Conservation (phyloP, 2,888 invertebrate species). For the Tipula helvola region DNA sequence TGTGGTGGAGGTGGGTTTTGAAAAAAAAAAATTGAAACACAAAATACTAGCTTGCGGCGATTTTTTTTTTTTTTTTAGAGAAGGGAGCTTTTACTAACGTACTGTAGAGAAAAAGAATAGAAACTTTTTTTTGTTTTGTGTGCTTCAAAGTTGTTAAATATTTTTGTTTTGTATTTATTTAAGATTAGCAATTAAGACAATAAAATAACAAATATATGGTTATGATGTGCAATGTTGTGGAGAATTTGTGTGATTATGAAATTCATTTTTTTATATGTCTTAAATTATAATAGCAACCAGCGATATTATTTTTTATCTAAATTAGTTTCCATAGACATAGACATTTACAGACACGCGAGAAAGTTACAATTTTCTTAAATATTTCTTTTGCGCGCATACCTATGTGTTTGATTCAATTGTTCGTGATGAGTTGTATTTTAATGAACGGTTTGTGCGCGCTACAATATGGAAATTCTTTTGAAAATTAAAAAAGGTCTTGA, state of each 20-base stretch:
- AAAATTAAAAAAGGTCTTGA: neutral
- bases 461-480: neutral
- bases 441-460: neutral
- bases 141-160: neutral
- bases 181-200: neutral
- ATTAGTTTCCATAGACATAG: neutral
- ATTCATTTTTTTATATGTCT: neutral
- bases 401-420: neutral
- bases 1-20: neutral
- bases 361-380: neutral
- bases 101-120: neutral
- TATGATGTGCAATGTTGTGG: neutral
- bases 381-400: neutral
- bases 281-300: neutral
- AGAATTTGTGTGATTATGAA: neutral
- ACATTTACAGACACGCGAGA: neutral
- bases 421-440: neutral
- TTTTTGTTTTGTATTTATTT: neutral
- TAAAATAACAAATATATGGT: neutral
- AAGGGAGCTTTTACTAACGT: neutral
- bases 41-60: neutral
- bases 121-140: neutral
- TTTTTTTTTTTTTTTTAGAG: neutral
- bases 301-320: neutral
- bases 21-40: neutral